A percentile compares a stretch with the other conserved stretches of the same genome.
These are phyloP conservation scores for Esox niger DNA, from an alignment of 2,113 vertebrate genomes.

Conservation along the genomic window DNA sequence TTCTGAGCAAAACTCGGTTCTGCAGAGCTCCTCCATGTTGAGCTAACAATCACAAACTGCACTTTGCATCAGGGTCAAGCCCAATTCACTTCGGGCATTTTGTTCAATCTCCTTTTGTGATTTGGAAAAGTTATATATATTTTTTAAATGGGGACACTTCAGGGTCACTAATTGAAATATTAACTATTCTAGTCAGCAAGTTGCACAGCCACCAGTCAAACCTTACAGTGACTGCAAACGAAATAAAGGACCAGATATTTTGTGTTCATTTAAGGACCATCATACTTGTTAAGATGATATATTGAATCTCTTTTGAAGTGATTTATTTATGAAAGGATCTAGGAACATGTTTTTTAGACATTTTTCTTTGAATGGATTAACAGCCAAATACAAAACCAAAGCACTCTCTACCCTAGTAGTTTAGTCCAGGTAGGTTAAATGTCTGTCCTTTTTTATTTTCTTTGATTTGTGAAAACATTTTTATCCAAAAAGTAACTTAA, in stretches of 20 bases:
- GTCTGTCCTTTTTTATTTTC: conserved; percentile 3
- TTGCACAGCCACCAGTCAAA: conserved; percentile 18
- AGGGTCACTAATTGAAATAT: background rate
- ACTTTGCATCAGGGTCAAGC: background rate
- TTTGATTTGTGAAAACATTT: conserved; percentile 18
- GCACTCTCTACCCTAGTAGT: conserved; percentile 1
- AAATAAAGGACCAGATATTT: conserved; percentile 31
- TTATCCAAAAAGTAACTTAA: conserved; percentile 9
- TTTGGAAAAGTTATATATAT: conserved; percentile 1
- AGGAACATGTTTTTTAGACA: background rate
- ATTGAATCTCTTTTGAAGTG: conserved; percentile 10
- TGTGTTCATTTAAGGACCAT: conserved; percentile 5
- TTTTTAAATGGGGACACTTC: background rate
- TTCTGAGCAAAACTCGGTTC: conserved; percentile 74
- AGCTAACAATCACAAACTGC: conserved; percentile 75
- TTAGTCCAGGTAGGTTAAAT: conserved; percentile 6
- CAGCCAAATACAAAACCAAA: conserved; percentile 25
- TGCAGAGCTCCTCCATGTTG: conserved; percentile 73
- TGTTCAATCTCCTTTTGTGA: conserved; percentile 16
- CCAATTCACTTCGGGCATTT: background rate
- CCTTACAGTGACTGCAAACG: conserved; percentile 27
- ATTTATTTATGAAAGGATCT: background rate
- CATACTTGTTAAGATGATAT: conserved; percentile 12
- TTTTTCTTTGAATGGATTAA: conserved; percentile 9
- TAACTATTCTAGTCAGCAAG: background rate